Conservation (phyloP, 30 jellyfish, hydroid and myxozoan species). For the Phacellophora camtschatica region DNA sequence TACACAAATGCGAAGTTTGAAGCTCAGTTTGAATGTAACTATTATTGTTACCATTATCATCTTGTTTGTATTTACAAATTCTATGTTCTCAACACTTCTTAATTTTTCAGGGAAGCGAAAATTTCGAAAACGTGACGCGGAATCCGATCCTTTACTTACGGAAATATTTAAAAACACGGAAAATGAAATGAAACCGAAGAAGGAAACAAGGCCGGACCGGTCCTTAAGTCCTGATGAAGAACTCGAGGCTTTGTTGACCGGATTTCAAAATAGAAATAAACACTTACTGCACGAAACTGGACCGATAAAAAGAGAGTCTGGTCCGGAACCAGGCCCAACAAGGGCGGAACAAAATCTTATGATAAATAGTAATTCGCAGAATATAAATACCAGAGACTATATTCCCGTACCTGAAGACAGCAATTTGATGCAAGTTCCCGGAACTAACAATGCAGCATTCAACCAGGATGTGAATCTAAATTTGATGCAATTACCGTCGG, state of each 20-base stretch:
- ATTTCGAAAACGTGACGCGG: constrained; percentile 66
- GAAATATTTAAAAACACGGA: constrained; percentile 62
- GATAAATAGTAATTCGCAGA: neutral
- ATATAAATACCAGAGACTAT: constrained; percentile 14
- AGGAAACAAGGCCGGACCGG: constrained; percentile 71
- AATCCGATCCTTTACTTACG: constrained; percentile 70
- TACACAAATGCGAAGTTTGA: neutral
- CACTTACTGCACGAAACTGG: constrained; percentile 34
- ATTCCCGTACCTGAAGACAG: constrained; percentile 48
- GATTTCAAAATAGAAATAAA: constrained; percentile 39
- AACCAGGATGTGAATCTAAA: constrained; percentile 9
- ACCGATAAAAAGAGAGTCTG: constrained; percentile 65
- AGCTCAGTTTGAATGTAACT: neutral
- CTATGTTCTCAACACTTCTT: neutral
- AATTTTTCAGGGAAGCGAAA: constrained; percentile 31
- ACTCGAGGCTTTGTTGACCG: constrained; percentile 63
- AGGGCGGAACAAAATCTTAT: constrained; percentile 24
- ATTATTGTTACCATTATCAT: neutral
- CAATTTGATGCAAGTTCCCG: constrained; percentile 47
- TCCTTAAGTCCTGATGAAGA: constrained; percentile 66
- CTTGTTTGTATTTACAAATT: no score
- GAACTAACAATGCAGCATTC: neutral
- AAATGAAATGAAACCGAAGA: constrained; percentile 7
- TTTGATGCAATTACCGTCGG: constrained; percentile 17
- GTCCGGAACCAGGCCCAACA: constrained; percentile 36